A percentile compares a stretch with the other conserved stretches of the same genome.
Evolutionary conservation across 2,797 vertebrate species (phyloP).

Genomic region (Antrozous pallidus): DNA sequence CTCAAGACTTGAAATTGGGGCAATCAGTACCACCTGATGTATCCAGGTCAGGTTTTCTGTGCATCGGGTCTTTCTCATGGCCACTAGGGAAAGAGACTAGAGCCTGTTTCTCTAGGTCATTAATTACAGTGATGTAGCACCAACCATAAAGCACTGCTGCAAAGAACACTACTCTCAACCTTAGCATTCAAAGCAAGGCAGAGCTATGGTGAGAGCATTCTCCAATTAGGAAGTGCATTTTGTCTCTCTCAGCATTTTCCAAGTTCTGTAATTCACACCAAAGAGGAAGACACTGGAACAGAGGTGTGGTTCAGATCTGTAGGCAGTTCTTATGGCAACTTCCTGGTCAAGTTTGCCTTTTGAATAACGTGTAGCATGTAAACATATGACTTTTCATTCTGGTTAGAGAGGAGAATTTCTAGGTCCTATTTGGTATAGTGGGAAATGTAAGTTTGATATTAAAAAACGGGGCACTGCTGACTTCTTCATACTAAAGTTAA

Average conservation of each 20-base stretch:
- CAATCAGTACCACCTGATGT: not conserved
- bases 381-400: not conserved
- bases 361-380: not conserved
- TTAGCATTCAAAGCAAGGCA: not conserved
- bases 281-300: not conserved
- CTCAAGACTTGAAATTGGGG: not conserved
- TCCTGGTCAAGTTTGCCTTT: not conserved
- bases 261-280: not conserved
- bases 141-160: not conserved
- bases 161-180: not conserved
- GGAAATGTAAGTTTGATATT: not conserved
- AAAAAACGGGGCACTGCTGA: not conserved
- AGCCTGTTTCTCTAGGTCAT: not conserved
- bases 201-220: not conserved
- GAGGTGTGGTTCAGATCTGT: not conserved
- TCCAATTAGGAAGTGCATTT: not conserved
- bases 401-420: not conserved
- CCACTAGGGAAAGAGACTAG: not conserved
- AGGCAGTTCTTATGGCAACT: not conserved
- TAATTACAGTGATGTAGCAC: not conserved
- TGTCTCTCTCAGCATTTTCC: not conserved
- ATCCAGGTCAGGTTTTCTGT: not conserved
- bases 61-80: not conserved
- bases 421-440: not conserved
- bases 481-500: not conserved